Evolutionary conservation across 2,797 vertebrate species (phyloP).

Genomic region (Oreochromis grahami): DNA sequence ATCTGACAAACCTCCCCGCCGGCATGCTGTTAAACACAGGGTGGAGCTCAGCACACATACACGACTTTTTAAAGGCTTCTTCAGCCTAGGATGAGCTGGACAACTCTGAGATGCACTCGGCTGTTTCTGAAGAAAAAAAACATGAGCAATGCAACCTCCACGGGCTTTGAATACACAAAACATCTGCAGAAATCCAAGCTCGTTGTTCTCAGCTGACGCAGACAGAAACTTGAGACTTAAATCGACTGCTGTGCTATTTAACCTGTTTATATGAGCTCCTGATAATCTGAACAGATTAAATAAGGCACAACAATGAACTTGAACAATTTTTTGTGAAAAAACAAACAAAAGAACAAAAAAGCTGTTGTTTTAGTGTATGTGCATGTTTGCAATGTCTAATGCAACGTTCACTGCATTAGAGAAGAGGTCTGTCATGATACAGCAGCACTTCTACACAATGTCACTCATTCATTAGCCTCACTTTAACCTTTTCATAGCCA

Average conservation of each 20-base stretch:
- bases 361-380: not conserved
- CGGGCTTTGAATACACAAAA: not conserved
- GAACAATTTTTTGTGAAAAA: not conserved
- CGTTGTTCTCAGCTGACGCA: not conserved
- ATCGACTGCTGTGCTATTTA: not conserved
- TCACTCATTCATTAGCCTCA: not conserved
- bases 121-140: not conserved
- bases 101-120: not conserved
- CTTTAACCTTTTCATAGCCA: not conserved
- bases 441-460: not conserved
- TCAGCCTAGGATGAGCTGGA: not conserved
- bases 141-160: not conserved
- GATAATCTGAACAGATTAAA: not conserved
- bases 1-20: not conserved
- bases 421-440: not conserved
- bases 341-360: not conserved
- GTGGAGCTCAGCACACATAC: not conserved
- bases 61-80: not conserved
- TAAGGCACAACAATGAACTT: not conserved
- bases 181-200: not conserved
- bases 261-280: not conserved
- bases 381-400: not conserved
- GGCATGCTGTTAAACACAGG: constrained; percentile 8
- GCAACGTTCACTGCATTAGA: not conserved
- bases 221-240: not conserved